phyloP scores from a whole-genome alignment of 2,888 invertebrate species.

The Leptopilina syphax region DNA sequence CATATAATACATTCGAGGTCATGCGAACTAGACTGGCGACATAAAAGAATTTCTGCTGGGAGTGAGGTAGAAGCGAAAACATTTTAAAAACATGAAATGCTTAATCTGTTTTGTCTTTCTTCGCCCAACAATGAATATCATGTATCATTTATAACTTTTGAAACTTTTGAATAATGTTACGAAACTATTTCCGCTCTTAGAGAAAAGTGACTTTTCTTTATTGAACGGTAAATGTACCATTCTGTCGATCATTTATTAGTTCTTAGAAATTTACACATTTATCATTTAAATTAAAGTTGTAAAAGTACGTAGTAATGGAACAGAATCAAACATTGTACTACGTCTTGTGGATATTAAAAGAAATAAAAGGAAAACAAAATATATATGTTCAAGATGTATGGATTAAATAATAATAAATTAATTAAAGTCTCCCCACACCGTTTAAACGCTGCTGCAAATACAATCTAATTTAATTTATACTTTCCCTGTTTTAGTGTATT shows the following conservation, averaged over 20 bases:
- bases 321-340: conserved; percentile 65
- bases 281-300: conserved; percentile 63
- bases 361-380: conserved; percentile 44
- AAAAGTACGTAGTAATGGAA: conserved; percentile 44
- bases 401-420: conserved; percentile 17
- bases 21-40: too few species aligned
- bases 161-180: conserved; percentile 44
- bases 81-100: too few species aligned
- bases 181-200: conserved; percentile 47
- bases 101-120: conserved; percentile 54
- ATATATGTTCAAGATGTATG: conserved; percentile 12
- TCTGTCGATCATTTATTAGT: conserved; percentile 73
- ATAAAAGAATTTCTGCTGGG: too few species aligned
- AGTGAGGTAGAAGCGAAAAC: too few species aligned
- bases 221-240: conserved; percentile 73
- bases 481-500: conserved; percentile 17
- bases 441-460: conserved; percentile 16
- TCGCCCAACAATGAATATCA: conserved; percentile 59
- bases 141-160: conserved; percentile 49
- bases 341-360: conserved; percentile 64
- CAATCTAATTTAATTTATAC: conserved; percentile 57
- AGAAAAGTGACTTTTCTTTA: conserved; percentile 55
- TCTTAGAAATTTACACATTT: conserved; percentile 71
- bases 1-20: too few species aligned
- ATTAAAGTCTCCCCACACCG: background rate